A percentile compares a stretch with the other conserved stretches of the same genome.
These are phyloP conservation scores for Dolichomitus sp. DNA, from an alignment of 2,888 invertebrate species.

Conservation along the genomic window DNA sequence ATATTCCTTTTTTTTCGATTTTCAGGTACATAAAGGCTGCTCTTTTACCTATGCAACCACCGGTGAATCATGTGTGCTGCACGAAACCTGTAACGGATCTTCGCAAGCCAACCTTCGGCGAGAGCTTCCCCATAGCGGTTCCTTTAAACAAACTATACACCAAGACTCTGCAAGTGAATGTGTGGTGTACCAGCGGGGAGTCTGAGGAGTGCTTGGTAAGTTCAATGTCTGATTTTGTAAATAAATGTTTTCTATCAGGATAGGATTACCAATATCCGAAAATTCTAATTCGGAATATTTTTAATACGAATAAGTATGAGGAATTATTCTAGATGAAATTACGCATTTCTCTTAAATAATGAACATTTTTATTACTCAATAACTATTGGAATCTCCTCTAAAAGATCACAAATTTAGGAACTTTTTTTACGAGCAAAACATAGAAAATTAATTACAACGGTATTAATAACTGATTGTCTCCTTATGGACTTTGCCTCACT, in stretches of 20 bases:
- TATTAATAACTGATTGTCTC: too few relatives aligned
- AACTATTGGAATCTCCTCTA: too few relatives aligned
- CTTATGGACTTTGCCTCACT: not conserved
- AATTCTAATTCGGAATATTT: too few relatives aligned
- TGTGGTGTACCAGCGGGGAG: conserved; percentile 91
- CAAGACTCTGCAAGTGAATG: conserved; percentile 96
- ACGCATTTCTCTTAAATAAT: too few relatives aligned
- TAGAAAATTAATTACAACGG: too few relatives aligned
- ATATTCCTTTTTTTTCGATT: conserved; percentile 63
- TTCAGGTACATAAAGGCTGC: conserved; percentile 92
- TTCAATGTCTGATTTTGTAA: conserved; percentile 70
- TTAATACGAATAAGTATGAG: too few relatives aligned
- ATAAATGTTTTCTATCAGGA: conserved; percentile 10
- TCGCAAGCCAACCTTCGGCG: conserved; percentile 92
- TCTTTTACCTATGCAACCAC: conserved; percentile 89
- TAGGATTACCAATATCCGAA: too few relatives aligned
- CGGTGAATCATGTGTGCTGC: conserved; percentile 88
- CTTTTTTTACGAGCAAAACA: too few relatives aligned
- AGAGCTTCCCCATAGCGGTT: conserved; percentile 92
- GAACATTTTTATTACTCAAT: too few relatives aligned
- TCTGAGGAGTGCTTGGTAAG: conserved; percentile 95
- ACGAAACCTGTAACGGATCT: conserved; percentile 91
- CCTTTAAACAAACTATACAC: conserved; percentile 92
- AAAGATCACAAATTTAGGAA: too few relatives aligned
- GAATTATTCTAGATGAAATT: too few relatives aligned